These are phyloP conservation scores for Periophthalmodon schlosseri DNA, from an alignment of 2,113 vertebrate species.

Conservation along the genomic window DNA sequence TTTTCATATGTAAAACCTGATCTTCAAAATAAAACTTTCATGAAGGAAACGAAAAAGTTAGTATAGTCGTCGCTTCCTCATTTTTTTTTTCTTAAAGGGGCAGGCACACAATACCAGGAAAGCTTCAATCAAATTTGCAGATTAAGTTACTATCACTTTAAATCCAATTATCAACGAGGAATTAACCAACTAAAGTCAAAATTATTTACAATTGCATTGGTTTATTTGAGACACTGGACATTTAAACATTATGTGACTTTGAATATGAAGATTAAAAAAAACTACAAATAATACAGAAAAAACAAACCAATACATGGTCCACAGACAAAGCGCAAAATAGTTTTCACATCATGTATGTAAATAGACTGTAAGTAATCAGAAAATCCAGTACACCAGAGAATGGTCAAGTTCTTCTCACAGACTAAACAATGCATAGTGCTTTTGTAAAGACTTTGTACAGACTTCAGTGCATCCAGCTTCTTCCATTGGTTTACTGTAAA, in stretches of 20 bases:
- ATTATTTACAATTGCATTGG: background rate
- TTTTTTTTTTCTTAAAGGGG: conserved; percentile 57
- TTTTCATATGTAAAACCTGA: conserved; percentile 11
- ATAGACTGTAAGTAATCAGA: background rate
- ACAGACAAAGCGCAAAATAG: conserved; percentile 21
- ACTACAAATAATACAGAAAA: background rate
- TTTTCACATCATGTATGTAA: conserved; percentile 16
- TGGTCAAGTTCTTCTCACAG: background rate
- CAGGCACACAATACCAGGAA: conserved; percentile 11
- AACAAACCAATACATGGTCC: conserved; percentile 37
- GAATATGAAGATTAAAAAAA: conserved; percentile 1
- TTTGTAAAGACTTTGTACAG: conserved; percentile 19
- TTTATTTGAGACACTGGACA: conserved; percentile 42
- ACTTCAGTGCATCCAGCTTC: background rate
- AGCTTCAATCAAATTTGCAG: background rate
- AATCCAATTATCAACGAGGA: background rate
- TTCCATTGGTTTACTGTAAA: background rate
- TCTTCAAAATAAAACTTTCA: conserved; percentile 32
- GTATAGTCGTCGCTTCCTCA: conserved; percentile 47
- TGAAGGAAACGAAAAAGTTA: conserved; percentile 64
- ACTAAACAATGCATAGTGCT: conserved; percentile 15
- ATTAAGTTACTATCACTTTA: background rate
- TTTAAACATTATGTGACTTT: conserved; percentile 14
- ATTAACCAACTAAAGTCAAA: background rate
- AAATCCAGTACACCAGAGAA: background rate